These are phyloP conservation scores for Melopsittacus undulatus DNA, from an alignment of 2,797 vertebrate species.

Conservation along the genomic window DNA sequence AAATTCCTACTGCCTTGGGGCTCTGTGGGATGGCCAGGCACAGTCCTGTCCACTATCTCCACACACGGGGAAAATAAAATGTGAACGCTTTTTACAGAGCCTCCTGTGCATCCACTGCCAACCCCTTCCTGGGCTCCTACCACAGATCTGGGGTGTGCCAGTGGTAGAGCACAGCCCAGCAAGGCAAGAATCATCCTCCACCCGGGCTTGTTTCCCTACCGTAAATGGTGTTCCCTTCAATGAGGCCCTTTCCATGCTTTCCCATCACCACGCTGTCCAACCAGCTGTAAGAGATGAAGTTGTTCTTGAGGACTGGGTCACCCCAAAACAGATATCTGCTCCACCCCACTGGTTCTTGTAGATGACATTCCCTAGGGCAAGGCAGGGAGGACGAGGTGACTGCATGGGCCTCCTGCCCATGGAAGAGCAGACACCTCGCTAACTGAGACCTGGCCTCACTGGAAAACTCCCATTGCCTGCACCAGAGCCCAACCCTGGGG, in stretches of 20 bases:
- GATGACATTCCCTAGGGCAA: slow-evolving; percentile 86
- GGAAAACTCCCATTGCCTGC: not conserved
- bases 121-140: not conserved
- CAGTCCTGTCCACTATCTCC: not conserved
- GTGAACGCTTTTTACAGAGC: too few relatives aligned
- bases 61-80: too few relatives aligned
- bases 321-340: slow-evolving; percentile 88
- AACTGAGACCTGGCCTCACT: not conserved
- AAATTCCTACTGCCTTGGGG: not conserved
- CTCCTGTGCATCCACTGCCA: not conserved
- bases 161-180: too few relatives aligned
- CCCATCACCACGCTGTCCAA: slow-evolving; percentile 91
- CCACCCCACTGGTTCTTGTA: slow-evolving; percentile 93
- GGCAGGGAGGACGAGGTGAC: not conserved
- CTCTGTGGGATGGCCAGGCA: not conserved
- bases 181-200: too few relatives aligned
- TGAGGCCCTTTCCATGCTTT: slow-evolving; percentile 87
- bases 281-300: slow-evolving; percentile 90
- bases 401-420: not conserved
- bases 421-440: not conserved
- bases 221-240: slow-evolving; percentile 90
- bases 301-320: slow-evolving; percentile 87
- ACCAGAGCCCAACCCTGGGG: not conserved
- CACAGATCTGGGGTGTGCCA: fast-evolving
- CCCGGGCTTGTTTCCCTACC: slow-evolving; percentile 71